phyloP scores from a whole-genome alignment of 2,888 invertebrate species.

The Eupithecia dodoneata region DNA sequence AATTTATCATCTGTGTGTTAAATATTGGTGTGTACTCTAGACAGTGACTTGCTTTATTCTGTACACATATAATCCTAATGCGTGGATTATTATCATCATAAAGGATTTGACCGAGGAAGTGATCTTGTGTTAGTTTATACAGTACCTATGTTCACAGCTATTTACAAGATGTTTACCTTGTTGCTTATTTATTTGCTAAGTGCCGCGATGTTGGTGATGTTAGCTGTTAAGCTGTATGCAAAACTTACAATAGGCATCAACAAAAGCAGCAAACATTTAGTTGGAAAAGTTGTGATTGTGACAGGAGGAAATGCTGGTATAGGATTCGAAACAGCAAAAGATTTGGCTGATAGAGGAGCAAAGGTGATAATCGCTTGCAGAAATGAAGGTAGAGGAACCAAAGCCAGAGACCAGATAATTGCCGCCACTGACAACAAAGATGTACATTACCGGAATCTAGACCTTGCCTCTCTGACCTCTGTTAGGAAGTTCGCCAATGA shows the following conservation, averaged over 20 bases:
- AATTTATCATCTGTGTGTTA: background rate
- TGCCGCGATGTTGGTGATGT: background rate
- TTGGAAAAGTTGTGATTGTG: constrained; percentile 93
- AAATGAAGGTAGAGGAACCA: constrained; percentile 86
- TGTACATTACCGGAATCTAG: constrained; percentile 71
- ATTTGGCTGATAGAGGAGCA: constrained; percentile 89
- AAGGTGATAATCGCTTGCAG: constrained; percentile 92
- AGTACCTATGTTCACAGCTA: no score
- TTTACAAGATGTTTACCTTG: background rate
- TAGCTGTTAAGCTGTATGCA: constrained; percentile 26
- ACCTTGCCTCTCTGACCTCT: constrained; percentile 81
- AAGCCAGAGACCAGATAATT: constrained; percentile 68
- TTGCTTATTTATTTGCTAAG: constrained; percentile 2
- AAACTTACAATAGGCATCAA: constrained; percentile 51
- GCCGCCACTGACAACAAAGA: constrained; percentile 57
- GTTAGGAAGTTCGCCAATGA: constrained; percentile 85
- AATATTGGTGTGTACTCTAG: background rate
- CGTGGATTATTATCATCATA: background rate
- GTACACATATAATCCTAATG: background rate
- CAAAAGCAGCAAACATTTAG: constrained; percentile 76
- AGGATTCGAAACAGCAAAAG: constrained; percentile 89
- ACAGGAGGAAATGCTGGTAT: constrained; percentile 94
- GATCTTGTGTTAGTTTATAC: background rate
- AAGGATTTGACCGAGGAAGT: background rate
- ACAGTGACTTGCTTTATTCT: background rate